Conservation (phyloP, 2,797 vertebrate genomes). For the Typhlichthys eigenmanni region DNA sequence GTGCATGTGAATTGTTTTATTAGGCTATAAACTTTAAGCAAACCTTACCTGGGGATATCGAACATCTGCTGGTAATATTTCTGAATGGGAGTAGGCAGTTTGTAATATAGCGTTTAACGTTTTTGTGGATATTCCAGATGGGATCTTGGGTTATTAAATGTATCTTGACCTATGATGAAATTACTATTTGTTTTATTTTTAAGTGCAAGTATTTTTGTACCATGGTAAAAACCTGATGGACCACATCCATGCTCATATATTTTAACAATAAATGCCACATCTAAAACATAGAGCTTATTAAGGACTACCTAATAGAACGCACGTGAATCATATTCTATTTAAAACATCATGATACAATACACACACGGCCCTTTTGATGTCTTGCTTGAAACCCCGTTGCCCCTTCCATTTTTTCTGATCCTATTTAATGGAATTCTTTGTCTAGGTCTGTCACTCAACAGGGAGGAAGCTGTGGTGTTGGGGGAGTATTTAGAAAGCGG, state of each 20-base stretch:
- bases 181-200: neutral
- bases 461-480: conserved; percentile 47
- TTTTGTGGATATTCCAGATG: too few relatives aligned
- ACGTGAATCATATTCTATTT: conserved; percentile 34
- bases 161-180: too few relatives aligned
- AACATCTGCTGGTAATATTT: conserved; percentile 4
- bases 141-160: too few relatives aligned
- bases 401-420: conserved; percentile 1
- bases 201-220: neutral
- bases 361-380: conserved; percentile 5
- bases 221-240: neutral
- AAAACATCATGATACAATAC: neutral
- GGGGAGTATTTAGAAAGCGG: conserved; percentile 37
- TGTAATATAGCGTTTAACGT: neutral
- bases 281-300: conserved; percentile 33
- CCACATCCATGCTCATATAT: conserved; percentile 35
- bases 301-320: conserved; percentile 28
- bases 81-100: neutral
- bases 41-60: neutral
- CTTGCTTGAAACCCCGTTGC: neutral
- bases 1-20: neutral
- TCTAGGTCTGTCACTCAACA: conserved; percentile 40
- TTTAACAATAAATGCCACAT: conserved; percentile 33
- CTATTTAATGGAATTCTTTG: conserved; percentile 15
- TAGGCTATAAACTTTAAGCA: neutral